Conservation (phyloP, 2,797 vertebrate genomes). For the Epinephelus awoara region DNA sequence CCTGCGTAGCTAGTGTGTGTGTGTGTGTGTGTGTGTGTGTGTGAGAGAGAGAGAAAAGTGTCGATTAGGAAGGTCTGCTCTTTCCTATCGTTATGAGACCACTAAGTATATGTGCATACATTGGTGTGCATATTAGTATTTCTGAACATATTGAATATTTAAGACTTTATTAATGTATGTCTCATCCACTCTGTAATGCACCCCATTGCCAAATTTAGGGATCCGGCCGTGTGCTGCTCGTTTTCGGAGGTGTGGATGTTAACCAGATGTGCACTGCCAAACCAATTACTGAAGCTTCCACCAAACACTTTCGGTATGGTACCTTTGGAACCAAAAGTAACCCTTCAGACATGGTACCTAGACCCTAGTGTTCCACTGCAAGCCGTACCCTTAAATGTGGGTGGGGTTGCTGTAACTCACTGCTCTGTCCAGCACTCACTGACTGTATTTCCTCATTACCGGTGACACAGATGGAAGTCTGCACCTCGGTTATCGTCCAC, state of each 20-base stretch:
- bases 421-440: too few relatives aligned
- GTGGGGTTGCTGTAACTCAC: too few relatives aligned
- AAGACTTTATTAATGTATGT: neutral
- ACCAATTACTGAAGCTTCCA: neutral
- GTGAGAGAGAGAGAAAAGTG: neutral
- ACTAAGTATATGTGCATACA: neutral
- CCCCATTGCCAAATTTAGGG: neutral
- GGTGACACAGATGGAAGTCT: too few relatives aligned
- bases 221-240: neutral
- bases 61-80: neutral
- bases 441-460: too few relatives aligned
- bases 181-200: neutral
- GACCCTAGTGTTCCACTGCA: too few relatives aligned
- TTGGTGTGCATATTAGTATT: neutral
- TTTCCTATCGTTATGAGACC: neutral
- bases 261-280: neutral
- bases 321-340: too few relatives aligned
- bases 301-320: too few relatives aligned
- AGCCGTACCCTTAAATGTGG: too few relatives aligned
- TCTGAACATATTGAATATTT: neutral
- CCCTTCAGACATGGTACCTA: too few relatives aligned
- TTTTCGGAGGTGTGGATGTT: neutral
- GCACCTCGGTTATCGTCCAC: too few relatives aligned
- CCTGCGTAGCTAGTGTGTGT: neutral
- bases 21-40: conserved; percentile 5